These are phyloP conservation scores for Helostoma temminkii DNA, from an alignment of 2,797 vertebrate genomes.

Conservation along the genomic window DNA sequence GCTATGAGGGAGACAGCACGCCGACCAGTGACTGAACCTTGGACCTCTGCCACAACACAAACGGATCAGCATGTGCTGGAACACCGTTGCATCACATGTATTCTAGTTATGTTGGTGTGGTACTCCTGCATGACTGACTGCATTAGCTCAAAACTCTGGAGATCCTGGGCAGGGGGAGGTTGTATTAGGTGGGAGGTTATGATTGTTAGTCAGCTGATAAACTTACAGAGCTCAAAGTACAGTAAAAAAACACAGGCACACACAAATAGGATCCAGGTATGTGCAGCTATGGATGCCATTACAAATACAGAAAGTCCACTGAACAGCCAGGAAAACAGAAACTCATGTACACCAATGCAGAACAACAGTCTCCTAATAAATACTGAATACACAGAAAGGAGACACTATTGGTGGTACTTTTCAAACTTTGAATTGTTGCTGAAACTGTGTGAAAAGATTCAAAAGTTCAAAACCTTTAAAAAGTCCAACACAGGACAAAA, in stretches of 20 bases:
- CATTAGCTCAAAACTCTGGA: constrained; percentile 56
- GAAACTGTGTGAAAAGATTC: too few relatives aligned
- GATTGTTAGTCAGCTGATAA: constrained; percentile 71
- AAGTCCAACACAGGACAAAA: too few relatives aligned
- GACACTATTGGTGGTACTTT: too few relatives aligned
- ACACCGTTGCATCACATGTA: constrained; percentile 78
- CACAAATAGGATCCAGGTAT: constrained; percentile 1
- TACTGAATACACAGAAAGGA: too few relatives aligned
- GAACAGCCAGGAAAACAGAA: neutral
- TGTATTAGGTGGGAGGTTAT: constrained; percentile 47
- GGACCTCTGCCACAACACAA: constrained; percentile 77
- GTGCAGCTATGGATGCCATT: neutral
- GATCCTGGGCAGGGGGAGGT: constrained; percentile 36
- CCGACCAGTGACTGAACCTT: constrained; percentile 66
- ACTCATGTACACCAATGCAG: neutral
- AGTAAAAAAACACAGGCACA: constrained; percentile 18
- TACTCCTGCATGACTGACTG: constrained; percentile 70
- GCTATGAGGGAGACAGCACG: constrained; percentile 42
- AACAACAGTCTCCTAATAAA: too few relatives aligned
- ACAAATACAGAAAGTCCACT: neutral
- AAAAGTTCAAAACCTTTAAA: too few relatives aligned
- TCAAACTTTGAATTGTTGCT: too few relatives aligned
- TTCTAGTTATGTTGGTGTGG: constrained; percentile 62
- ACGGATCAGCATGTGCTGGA: constrained; percentile 82
- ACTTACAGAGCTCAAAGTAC: constrained; percentile 71